Base-by-base conservation (phyloP, 2,888 invertebrate genomes). In the Neoitamus cyanurus region DNA sequence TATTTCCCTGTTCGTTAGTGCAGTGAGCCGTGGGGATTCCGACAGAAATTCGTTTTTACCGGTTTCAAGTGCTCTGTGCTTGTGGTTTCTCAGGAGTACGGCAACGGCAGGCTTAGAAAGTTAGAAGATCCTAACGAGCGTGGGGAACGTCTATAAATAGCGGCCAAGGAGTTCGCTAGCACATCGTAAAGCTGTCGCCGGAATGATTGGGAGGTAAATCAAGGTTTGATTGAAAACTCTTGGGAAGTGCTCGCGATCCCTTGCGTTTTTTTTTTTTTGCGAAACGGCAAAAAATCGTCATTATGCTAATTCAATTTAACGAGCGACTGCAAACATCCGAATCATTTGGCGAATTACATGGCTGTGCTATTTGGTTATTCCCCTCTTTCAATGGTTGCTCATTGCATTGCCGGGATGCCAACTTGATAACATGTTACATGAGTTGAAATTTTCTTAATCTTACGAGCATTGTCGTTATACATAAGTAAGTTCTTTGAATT, bases 191-290 rank as follows among this genome's bases (percentile, higher is more conserved):
- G 20, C 15, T 20, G 73, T 73, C 36, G 73, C 37, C 34, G 73
- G 73, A 20, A 36, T 73, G 36, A 31, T 73, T 73, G 15, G 3
- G 36, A 73, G 73, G 73, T 73, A 73, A 73, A 36, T 73, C n/a
- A 73, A 20, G 11, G 70, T 13, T 73, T 11, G n/a, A 36, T 73
- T 1, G 37, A 15, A 73, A 58, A 37, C 31, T 30, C 25, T 1
- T 30, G 25, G 7, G 36, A 15, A 73, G 11, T 31, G 20, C 48
- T 4, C 5, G 15, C 15, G 48, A 58, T 58, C 58, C 20, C 25
- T 25, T 58, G 20, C 6, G 9, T 9, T 20, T 25, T 58, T 20
- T 48, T 48, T 5, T 20, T 20, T 48, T 20, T 48, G 48, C 15
- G 15, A 2, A n/a, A n/a, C n/a, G n/a, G n/a, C n/a, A n/a, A n/a